Conservation (phyloP, 2,113 vertebrate species). For the Hipposideros armiger region DNA sequence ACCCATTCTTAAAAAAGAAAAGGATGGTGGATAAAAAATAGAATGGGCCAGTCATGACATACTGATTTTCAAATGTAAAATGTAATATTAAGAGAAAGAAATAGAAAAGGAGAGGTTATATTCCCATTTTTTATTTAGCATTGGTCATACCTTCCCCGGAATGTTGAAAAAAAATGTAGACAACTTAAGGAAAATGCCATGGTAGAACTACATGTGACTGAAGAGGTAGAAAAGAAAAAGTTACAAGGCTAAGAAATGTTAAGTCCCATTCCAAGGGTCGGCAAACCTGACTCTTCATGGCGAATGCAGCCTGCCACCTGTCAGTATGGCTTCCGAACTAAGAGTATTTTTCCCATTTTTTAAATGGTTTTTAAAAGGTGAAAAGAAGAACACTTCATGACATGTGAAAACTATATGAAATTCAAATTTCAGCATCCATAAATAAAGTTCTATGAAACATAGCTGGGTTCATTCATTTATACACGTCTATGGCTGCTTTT, state of each 20-base stretch:
- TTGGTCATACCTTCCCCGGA: background rate
- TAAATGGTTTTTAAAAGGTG: background rate
- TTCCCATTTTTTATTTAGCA: background rate
- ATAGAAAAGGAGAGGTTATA: background rate
- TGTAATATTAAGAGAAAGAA: conserved; percentile 5
- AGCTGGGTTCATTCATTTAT: background rate
- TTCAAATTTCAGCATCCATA: background rate
- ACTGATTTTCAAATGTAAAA: conserved; percentile 8
- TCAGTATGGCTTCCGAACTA: background rate
- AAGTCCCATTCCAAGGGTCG: background rate
- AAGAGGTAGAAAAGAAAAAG: background rate
- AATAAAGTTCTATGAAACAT: background rate
- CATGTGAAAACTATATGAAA: background rate
- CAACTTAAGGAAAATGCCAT: background rate
- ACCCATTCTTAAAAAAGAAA: background rate
- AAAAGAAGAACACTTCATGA: background rate
- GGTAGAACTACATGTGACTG: background rate
- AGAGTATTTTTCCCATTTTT: background rate
- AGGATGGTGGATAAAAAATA: background rate
- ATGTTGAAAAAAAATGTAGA: background rate
- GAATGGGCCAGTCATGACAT: background rate
- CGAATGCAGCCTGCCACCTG: background rate
- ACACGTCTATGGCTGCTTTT: background rate
- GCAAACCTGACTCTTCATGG: background rate
- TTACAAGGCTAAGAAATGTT: background rate